Percentiles rank a stretch among this genome's conserved stretches.
phyloP scores from a whole-genome alignment of 2,888 invertebrate genomes.

The Drosophila emarginata region DNA sequence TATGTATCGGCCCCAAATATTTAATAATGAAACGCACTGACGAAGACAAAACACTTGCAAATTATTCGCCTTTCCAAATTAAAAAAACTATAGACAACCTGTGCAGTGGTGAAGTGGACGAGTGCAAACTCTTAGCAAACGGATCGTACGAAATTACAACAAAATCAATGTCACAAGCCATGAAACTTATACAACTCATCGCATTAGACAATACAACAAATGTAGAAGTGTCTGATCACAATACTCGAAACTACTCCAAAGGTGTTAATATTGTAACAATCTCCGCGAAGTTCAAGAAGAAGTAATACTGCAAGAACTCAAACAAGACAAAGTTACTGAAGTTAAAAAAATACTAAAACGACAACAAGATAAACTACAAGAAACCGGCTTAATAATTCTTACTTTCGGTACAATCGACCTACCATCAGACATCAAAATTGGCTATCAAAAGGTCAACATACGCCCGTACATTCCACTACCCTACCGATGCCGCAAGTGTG shows the following conservation, averaged over 20 bases:
- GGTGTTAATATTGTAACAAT: background rate
- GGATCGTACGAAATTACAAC: slow-evolving; percentile 1
- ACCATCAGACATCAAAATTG: slow-evolving; percentile 25
- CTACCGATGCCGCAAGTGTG: background rate
- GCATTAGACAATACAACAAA: background rate
- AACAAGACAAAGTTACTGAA: slow-evolving; percentile 23
- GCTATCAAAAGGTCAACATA: slow-evolving; percentile 28
- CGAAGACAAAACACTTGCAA: no score
- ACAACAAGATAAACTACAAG: slow-evolving; percentile 14
- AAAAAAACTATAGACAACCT: slow-evolving; percentile 4
- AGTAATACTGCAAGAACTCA: slow-evolving; percentile 23
- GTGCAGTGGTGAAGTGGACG: slow-evolving; percentile 1
- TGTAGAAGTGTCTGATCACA: no score
- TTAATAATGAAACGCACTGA: no score
- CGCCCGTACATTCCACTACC: slow-evolving; percentile 21
- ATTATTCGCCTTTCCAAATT: no score
- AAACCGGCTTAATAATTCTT: slow-evolving; percentile 33
- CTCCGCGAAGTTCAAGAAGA: slow-evolving; percentile 20
- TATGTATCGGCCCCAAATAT: no score
- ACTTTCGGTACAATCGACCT: slow-evolving; percentile 18
- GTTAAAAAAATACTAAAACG: no score
- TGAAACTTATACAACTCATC: background rate
- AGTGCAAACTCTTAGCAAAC: slow-evolving; percentile 11
- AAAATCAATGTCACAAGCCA: background rate
- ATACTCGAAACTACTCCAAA: no score